These are phyloP conservation scores for Rhea americana DNA, from an alignment of 2,113 vertebrate species.

Conservation along the genomic window DNA sequence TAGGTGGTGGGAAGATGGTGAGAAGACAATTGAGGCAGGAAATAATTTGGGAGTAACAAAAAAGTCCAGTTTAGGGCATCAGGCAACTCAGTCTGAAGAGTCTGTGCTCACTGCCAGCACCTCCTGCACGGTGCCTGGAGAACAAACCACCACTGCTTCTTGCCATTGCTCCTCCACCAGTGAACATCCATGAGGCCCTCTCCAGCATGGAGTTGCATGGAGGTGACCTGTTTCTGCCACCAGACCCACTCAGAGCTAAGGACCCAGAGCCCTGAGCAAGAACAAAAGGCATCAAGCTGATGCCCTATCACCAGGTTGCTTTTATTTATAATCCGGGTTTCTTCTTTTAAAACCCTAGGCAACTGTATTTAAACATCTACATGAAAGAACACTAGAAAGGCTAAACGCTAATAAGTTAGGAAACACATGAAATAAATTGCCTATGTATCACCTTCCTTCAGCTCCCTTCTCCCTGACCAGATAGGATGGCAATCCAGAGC, in stretches of 20 bases:
- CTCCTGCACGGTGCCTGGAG: neutral
- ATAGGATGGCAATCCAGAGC: neutral
- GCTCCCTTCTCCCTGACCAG: neutral
- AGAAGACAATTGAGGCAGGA: rapidly evolving
- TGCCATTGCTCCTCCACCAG: rapidly evolving
- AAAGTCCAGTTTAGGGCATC: too few species aligned
- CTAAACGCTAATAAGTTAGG: neutral
- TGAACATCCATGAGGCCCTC: rapidly evolving
- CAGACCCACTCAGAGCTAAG: neutral
- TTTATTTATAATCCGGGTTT: neutral
- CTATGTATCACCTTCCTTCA: neutral
- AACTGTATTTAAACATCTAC: neutral
- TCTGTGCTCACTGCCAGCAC: neutral
- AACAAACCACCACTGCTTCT: rapidly evolving
- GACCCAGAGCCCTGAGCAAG: neutral
- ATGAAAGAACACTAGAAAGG: neutral
- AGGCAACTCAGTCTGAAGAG: too few species aligned
- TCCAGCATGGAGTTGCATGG: rapidly evolving
- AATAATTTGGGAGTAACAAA: neutral
- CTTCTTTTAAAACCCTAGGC: neutral
- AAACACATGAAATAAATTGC: neutral
- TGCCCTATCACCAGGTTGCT: neutral
- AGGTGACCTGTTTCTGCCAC: neutral
- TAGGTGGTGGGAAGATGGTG: neutral
- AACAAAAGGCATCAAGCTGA: neutral